Percentiles rank a stretch among this genome's conserved stretches.
Conservation (phyloP, 1,140 invertebrate species). For the Manduca sexta region DNA sequence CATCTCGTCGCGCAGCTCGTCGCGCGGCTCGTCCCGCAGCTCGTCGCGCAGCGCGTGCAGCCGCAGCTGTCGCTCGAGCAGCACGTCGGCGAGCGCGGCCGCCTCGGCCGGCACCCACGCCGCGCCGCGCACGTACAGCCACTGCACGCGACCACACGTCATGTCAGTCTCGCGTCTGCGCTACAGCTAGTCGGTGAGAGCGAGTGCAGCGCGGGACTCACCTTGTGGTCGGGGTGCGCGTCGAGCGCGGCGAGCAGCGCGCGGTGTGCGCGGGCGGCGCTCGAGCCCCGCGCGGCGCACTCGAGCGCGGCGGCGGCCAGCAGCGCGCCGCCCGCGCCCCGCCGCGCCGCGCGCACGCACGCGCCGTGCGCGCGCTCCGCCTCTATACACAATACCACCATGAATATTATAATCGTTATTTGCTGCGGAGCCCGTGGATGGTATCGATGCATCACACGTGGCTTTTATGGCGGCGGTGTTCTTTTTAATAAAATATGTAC, state of each 20-base stretch:
- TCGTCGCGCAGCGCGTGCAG: slow-evolving; percentile 36
- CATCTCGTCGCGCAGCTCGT: background rate
- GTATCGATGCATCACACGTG: too few relatives aligned
- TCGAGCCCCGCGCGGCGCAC: background rate
- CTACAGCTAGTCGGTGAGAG: too few relatives aligned
- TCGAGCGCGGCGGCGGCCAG: slow-evolving; percentile 6
- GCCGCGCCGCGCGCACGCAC: slow-evolving; percentile 1
- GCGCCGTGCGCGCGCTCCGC: background rate
- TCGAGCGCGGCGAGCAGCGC: slow-evolving; percentile 9
- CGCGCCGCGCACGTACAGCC: slow-evolving; percentile 35
- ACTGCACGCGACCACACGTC: slow-evolving; percentile 5
- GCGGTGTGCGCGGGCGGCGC: slow-evolving; percentile 2
- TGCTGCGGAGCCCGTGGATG: too few relatives aligned
- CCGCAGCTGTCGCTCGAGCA: slow-evolving; percentile 34
- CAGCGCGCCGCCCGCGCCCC: slow-evolving; percentile 3
- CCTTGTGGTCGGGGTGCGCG: slow-evolving; percentile 3
- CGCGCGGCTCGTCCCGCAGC: slow-evolving; percentile 18
- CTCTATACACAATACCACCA: too few relatives aligned
- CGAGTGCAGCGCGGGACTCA: too few relatives aligned
- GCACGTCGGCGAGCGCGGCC: slow-evolving; percentile 28
- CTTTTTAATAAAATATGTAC: too few relatives aligned
- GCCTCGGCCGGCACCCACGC: slow-evolving; percentile 29
- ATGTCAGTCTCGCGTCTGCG: too few relatives aligned
- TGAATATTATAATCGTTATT: too few relatives aligned
- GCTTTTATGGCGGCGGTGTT: too few relatives aligned